Base-by-base conservation (phyloP, 2,113 vertebrate genomes). In the Grantiella picta region DNA sequence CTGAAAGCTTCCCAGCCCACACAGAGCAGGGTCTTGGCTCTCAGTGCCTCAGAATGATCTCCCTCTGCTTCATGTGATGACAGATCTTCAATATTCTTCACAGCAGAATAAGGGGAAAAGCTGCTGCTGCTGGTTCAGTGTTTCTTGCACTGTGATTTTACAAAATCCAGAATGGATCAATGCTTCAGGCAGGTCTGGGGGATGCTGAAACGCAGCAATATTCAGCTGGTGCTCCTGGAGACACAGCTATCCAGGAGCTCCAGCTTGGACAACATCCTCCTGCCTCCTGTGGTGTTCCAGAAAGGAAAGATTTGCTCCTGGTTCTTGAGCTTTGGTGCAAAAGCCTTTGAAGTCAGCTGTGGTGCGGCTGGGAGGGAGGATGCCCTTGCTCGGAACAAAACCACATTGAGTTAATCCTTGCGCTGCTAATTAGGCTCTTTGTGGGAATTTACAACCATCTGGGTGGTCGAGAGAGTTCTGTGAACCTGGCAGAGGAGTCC, bases 141-240 rank as follows among this genome's bases (percentile, higher is more conserved):
- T 50, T 82, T 44, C 68, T 77, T 69, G 54, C 28, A 0, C 40
- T 17, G 21, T n/a, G 47, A 24, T 70, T 89, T 44, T 65, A 5
- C 11, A 35, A 77, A 78, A 57, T n/a, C 1, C 45, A 29, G 54
- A 47, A 12, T 0, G 1, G 38, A 12, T 76, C 0, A 1, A 17
- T 70, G 65, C 28, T 68, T 59, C 33, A 12, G 75, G 21, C 15
- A 7, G 1, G n/a, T 63, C 52, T 78, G 60, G 38, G 45, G 23
- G 36, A 7, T 35, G 50, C 20, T 77, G 31, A 25, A 86, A 53
- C 3, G 18, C 3, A 54, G 2, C 7, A 29, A 11, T 4, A 2
- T 69, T 79, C 61, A 50, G 4, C 21, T 47, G 9, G 14, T 59
- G 79, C 38, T 82, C 27, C 68, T 81, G 82, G 27, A 66, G 23